These are phyloP conservation scores for Vanacampus margaritifer DNA, from an alignment of 2,113 vertebrate genomes.

Conservation along the genomic window DNA sequence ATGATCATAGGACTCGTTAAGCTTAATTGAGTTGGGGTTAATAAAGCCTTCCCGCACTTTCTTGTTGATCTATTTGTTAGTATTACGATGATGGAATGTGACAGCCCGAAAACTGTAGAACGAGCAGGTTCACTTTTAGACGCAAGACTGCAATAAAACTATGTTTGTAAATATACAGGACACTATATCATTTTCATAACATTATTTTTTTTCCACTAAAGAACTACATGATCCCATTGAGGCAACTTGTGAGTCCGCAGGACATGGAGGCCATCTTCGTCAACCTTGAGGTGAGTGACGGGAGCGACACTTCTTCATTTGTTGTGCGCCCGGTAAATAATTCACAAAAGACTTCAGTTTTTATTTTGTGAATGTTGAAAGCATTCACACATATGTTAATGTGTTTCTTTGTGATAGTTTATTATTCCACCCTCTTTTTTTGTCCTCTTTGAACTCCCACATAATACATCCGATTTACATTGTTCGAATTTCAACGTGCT, in stretches of 20 bases:
- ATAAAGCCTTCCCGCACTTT: slow-evolving; percentile 59
- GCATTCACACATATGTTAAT: no score
- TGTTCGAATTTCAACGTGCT: no score
- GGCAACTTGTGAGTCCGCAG: slow-evolving; percentile 81
- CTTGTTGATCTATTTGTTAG: slow-evolving; percentile 64
- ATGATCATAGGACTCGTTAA: slow-evolving; percentile 60
- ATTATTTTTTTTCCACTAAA: slow-evolving; percentile 53
- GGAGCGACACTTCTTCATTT: slow-evolving; percentile 10
- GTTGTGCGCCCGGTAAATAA: slow-evolving; percentile 19
- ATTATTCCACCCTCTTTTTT: no score
- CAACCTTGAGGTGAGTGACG: slow-evolving; percentile 85
- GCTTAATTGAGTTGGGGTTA: slow-evolving; percentile 70
- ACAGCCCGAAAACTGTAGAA: slow-evolving; percentile 42
- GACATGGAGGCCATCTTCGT: slow-evolving; percentile 93
- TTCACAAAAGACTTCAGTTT: slow-evolving; percentile 6
- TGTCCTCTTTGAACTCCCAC: no score
- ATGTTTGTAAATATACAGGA: not conserved
- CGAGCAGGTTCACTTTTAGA: slow-evolving; percentile 13
- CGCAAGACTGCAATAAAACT: slow-evolving; percentile 6
- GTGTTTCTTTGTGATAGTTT: no score
- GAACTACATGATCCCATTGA: slow-evolving; percentile 93
- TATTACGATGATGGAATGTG: slow-evolving; percentile 61
- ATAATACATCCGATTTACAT: no score
- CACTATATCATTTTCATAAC: not conserved
- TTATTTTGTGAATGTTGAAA: not conserved